These are phyloP conservation scores for Drosophila trapezifrons DNA, from an alignment of 1,140 invertebrate species.

Conservation along the genomic window DNA sequence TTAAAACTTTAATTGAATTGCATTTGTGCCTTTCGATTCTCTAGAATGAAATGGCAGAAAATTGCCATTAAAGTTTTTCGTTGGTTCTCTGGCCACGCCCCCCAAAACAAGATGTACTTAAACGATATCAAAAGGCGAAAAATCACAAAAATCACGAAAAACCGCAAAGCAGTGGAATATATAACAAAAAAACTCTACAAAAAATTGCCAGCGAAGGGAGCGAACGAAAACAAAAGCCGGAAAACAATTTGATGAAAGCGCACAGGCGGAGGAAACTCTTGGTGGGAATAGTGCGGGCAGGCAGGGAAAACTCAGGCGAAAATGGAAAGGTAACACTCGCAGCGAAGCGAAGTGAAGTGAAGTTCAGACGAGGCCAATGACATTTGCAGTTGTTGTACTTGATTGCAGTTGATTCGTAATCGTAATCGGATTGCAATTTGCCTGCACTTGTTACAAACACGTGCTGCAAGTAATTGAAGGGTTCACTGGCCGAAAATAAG, in stretches of 20 bases:
- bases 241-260: constrained; percentile 76
- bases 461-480: constrained; percentile 48
- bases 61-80: constrained; percentile 46
- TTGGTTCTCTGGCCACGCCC: constrained; percentile 34
- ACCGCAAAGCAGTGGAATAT: constrained; percentile 21
- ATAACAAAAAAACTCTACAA: constrained; percentile 18
- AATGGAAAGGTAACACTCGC: constrained; percentile 43
- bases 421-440: constrained; percentile 80
- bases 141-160: constrained; percentile 24
- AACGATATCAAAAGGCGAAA: constrained; percentile 34
- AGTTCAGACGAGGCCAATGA: constrained; percentile 75
- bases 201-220: constrained; percentile 32
- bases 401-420: constrained; percentile 74
- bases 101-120: constrained; percentile 31
- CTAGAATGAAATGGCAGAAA: constrained; percentile 34
- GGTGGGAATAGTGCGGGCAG: constrained; percentile 7
- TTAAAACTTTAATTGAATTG: constrained; percentile 61
- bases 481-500: constrained; percentile 16
- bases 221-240: constrained; percentile 74
- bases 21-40: constrained; percentile 8
- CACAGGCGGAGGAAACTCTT: constrained; percentile 22
- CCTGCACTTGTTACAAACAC: constrained; percentile 68
- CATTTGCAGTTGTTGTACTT: constrained; percentile 64
- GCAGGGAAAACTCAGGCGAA: background rate
- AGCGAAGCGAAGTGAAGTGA: constrained; percentile 28